phyloP scores from a whole-genome alignment of 2,888 invertebrate genomes.

The Chrysolina americana region DNA sequence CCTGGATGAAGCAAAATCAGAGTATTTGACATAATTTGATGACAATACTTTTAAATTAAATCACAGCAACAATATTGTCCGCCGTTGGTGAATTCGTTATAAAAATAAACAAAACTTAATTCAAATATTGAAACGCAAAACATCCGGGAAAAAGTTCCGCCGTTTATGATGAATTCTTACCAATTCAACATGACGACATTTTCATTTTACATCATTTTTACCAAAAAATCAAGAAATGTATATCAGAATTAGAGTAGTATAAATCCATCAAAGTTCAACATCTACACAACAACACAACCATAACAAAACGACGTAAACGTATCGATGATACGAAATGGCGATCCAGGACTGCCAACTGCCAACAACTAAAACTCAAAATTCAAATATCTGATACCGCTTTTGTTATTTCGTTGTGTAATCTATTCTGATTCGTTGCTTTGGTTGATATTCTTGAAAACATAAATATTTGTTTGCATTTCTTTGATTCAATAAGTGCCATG shows the following conservation, averaged over 20 bases:
- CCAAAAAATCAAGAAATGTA: slow-evolving; percentile 17
- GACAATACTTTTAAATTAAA: slow-evolving; percentile 20
- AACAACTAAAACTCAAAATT: slow-evolving; percentile 7
- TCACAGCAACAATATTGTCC: slow-evolving; percentile 13
- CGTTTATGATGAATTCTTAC: slow-evolving; percentile 38
- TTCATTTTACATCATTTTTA: slow-evolving; percentile 32
- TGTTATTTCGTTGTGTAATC: too few relatives aligned
- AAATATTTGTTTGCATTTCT: too few relatives aligned
- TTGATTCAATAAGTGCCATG: too few relatives aligned
- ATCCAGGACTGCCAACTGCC: slow-evolving; percentile 23
- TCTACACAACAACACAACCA: slow-evolving; percentile 33
- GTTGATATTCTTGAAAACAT: too few relatives aligned
- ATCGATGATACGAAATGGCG: slow-evolving; percentile 42
- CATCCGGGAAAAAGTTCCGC: slow-evolving; percentile 12
- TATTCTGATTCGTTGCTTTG: too few relatives aligned
- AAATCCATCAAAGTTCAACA: slow-evolving; percentile 37
- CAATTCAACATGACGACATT: slow-evolving; percentile 43
- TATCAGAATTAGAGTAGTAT: slow-evolving; percentile 16
- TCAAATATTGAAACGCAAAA: slow-evolving; percentile 44
- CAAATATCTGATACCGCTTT: neutral
- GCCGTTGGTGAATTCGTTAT: slow-evolving; percentile 29
- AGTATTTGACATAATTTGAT: slow-evolving; percentile 26
- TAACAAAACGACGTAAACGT: slow-evolving; percentile 43
- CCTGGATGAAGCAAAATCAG: slow-evolving; percentile 27
- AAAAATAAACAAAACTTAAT: slow-evolving; percentile 52